A percentile compares a stretch with the other conserved stretches of the same genome.
phyloP scores from a whole-genome alignment of 2,888 invertebrate species.

The Julus scandinavius region DNA sequence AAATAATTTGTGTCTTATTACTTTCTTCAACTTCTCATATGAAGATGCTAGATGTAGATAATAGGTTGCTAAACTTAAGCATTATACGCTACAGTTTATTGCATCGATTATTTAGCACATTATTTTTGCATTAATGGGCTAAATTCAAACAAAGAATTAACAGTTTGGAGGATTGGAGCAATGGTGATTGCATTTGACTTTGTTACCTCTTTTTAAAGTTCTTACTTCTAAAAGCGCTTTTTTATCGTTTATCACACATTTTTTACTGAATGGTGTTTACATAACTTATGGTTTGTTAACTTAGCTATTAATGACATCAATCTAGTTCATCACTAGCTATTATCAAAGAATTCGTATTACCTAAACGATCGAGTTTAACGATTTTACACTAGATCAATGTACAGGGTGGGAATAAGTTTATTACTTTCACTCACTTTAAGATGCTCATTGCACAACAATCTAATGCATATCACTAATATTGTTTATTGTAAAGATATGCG shows the following conservation, averaged over 20 bases:
- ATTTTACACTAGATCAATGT: conserved; percentile 10
- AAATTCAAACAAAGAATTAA: too few species aligned
- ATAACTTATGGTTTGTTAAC: neutral
- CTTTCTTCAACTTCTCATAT: too few species aligned
- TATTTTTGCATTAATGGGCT: too few species aligned
- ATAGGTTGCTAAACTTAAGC: too few species aligned
- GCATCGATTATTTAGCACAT: too few species aligned
- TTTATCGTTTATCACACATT: neutral
- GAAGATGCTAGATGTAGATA: too few species aligned
- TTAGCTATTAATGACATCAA: neutral
- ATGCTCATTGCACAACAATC: too few species aligned
- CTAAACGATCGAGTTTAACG: conserved; percentile 11
- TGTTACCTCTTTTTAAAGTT: neutral
- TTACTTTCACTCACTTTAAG: too few species aligned
- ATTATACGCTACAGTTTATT: too few species aligned
- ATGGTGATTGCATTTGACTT: neutral
- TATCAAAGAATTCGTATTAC: conserved; percentile 15
- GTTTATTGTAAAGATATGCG: too few species aligned
- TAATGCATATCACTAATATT: neutral
- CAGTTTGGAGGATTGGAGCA: neutral
- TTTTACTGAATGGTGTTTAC: neutral
- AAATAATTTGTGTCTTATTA: too few species aligned
- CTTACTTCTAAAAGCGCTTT: neutral
- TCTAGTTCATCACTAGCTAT: conserved; percentile 20
- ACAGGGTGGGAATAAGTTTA: neutral